A percentile compares a stretch with the other conserved stretches of the same genome.
Conservation (phyloP, 2,113 vertebrate species). For the Megaceryle maxima region DNA sequence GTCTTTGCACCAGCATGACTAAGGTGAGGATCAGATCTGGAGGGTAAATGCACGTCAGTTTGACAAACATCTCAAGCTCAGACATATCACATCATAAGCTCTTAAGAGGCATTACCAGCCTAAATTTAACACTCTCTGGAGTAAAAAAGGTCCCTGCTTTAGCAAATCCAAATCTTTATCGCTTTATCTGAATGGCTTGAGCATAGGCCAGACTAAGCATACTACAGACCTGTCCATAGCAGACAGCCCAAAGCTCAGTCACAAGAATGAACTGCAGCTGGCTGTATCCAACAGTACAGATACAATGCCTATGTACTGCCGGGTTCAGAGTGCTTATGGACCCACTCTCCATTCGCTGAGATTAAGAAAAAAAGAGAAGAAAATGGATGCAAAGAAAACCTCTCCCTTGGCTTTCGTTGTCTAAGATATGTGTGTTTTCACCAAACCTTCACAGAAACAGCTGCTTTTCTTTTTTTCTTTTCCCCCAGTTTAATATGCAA, state of each 20-base stretch:
- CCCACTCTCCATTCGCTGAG: neutral
- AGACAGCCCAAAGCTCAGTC: neutral
- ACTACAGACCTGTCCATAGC: neutral
- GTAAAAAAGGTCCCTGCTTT: slow-evolving; percentile 3
- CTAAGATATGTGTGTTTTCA: neutral
- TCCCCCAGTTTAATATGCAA: neutral
- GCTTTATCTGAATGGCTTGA: slow-evolving; percentile 1
- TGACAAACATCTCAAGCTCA: slow-evolving; percentile 2
- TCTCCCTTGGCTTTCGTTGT: neutral
- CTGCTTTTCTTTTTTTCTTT: neutral
- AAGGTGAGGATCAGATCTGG: neutral
- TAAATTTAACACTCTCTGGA: neutral
- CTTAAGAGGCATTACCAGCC: slow-evolving; percentile 50
- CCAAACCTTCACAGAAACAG: neutral
- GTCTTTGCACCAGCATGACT: neutral
- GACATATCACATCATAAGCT: slow-evolving; percentile 27
- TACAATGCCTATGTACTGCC: neutral
- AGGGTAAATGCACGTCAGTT: neutral
- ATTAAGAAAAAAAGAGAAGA: neutral
- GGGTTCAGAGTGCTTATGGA: neutral
- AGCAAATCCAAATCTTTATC: slow-evolving; percentile 26
- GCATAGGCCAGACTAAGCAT: neutral
- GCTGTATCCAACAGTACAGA: neutral
- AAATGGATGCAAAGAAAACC: neutral
- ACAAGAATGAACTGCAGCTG: neutral